Evolutionary conservation across 2,113 vertebrate species (phyloP).

Genomic region (Nycticryphes semicollaris): DNA sequence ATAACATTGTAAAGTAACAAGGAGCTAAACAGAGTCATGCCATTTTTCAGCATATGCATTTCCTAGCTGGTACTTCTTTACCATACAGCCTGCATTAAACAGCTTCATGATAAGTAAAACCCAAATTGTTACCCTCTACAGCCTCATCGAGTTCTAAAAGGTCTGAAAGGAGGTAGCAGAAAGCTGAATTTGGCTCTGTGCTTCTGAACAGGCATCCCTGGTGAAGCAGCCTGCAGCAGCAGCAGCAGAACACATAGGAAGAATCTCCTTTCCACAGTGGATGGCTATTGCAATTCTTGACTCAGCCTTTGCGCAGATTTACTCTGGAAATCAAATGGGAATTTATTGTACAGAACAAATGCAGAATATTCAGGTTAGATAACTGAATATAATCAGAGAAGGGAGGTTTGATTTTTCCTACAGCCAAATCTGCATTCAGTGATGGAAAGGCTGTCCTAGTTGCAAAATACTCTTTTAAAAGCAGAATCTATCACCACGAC

Average conservation of each 20-base stretch:
- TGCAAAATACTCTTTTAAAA: slow-evolving; percentile 34
- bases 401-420: not conserved
- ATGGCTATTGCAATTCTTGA: slow-evolving; percentile 18
- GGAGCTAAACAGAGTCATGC: slow-evolving; percentile 44
- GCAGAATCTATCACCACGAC: not conserved
- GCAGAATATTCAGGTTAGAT: slow-evolving; percentile 31
- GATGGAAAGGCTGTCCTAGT: not conserved
- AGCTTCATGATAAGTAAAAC: not conserved
- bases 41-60: slow-evolving; percentile 51
- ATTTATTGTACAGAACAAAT: slow-evolving; percentile 7
- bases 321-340: slow-evolving; percentile 11
- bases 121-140: slow-evolving; percentile 9
- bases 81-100: not conserved
- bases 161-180: not conserved
- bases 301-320: not conserved
- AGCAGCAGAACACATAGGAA: not conserved
- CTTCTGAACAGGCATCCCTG: slow-evolving; percentile 14
- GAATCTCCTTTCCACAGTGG: not conserved
- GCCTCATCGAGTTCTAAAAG: not conserved
- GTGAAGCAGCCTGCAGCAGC: slow-evolving; percentile 4
- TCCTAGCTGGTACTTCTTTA: slow-evolving; percentile 10
- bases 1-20: slow-evolving; percentile 25
- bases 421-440: not conserved
- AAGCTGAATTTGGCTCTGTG: slow-evolving; percentile 12
- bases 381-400: not conserved